phyloP scores from a whole-genome alignment of 2,797 vertebrate genomes.

The Coilia nasus region DNA sequence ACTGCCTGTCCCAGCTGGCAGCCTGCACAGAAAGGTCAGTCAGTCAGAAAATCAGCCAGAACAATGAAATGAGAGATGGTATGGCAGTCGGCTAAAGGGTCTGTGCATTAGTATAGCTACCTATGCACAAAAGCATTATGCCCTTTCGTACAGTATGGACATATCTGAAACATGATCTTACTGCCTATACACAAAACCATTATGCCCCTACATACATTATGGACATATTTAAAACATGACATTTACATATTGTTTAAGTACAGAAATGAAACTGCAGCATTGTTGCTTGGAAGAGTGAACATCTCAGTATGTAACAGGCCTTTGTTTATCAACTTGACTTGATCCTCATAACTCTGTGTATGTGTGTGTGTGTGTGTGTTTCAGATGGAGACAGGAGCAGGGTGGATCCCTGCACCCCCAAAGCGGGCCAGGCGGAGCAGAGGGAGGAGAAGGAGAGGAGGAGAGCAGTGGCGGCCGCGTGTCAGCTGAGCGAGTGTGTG shows the following conservation, averaged over 20 bases:
- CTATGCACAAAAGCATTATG: too few species aligned
- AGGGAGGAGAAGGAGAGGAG: constrained; percentile 4
- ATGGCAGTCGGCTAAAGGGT: background rate
- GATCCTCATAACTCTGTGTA: background rate
- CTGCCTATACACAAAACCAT: too few species aligned
- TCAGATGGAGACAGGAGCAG: background rate
- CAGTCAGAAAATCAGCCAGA: background rate
- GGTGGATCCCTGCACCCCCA: too few species aligned
- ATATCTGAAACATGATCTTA: too few species aligned
- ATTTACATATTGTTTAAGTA: background rate
- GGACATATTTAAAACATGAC: background rate
- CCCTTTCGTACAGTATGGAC: too few species aligned
- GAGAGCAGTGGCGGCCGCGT: background rate
- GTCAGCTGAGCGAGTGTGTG: constrained; percentile 66
- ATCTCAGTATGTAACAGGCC: background rate
- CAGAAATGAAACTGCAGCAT: background rate
- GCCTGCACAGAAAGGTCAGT: constrained; percentile 1
- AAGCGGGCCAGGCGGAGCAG: background rate
- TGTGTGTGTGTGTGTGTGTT: background rate
- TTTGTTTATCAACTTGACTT: background rate
- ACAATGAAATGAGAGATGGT: background rate
- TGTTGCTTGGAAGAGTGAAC: background rate
- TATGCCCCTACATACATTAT: background rate
- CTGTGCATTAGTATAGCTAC: background rate
- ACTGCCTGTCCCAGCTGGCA: constrained; percentile 8